Conservation (phyloP, 1,140 invertebrate genomes). For the Achatina immaculata region DNA sequence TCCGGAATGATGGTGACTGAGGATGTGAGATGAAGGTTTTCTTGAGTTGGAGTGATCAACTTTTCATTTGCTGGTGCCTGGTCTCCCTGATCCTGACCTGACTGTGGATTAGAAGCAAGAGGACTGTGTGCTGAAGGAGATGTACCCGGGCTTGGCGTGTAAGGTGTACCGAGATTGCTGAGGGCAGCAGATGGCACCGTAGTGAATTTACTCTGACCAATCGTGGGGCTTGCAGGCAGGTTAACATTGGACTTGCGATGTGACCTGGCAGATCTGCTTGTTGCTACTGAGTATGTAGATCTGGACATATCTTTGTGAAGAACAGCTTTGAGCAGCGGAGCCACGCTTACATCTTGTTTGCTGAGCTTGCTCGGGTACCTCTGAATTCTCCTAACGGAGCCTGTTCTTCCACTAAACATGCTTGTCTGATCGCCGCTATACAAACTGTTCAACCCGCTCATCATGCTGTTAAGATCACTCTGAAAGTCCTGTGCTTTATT, state of each 20-base stretch:
- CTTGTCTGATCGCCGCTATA: slow-evolving; percentile 17
- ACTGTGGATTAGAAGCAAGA: background rate
- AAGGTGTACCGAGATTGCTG: background rate
- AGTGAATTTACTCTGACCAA: slow-evolving; percentile 14
- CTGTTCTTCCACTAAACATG: background rate
- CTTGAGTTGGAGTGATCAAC: background rate
- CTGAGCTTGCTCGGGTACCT: slow-evolving; percentile 27
- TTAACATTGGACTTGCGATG: background rate
- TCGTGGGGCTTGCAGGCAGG: background rate
- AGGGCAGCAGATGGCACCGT: background rate
- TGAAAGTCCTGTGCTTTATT: background rate
- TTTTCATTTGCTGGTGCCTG: background rate
- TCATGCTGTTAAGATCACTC: slow-evolving; percentile 29
- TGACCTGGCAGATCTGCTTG: slow-evolving; percentile 6
- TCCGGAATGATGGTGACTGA: background rate
- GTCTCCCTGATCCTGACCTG: background rate
- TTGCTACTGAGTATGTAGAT: slow-evolving; percentile 29
- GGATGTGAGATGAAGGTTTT: background rate
- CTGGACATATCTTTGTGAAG: slow-evolving; percentile 30
- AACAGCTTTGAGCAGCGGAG: slow-evolving; percentile 25
- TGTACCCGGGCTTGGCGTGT: slow-evolving; percentile 10
- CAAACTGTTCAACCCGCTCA: slow-evolving; percentile 33
- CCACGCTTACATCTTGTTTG: slow-evolving; percentile 9
- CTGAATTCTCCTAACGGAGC: background rate
- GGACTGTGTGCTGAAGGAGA: slow-evolving; percentile 17